Conservation (phyloP, 1,140 invertebrate genomes). For the Thaumetopoea pityocampa region DNA sequence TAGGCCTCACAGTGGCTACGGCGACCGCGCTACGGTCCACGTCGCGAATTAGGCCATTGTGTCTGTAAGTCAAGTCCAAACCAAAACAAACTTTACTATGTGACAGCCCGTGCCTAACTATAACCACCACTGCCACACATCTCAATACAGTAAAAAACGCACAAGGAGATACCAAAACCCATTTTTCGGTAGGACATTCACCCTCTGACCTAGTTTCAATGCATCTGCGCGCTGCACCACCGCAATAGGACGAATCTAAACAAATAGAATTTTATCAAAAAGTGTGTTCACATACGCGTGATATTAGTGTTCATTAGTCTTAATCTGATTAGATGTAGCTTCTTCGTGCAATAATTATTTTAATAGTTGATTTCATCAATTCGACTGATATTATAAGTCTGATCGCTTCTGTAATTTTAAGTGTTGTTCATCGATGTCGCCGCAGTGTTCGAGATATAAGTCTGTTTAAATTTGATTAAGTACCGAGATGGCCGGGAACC, state of each 20-base stretch:
- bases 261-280: conserved; percentile 20
- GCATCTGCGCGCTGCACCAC: conserved; percentile 56
- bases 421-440: conserved; percentile 39
- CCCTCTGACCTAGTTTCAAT: conserved; percentile 59
- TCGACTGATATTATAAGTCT: conserved; percentile 61
- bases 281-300: conserved; percentile 46
- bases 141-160: conserved; percentile 31
- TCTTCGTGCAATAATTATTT: conserved; percentile 48
- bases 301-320: conserved; percentile 68
- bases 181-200: conserved; percentile 47
- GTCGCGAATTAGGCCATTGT: conserved; percentile 53
- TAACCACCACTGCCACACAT: conserved; percentile 51
- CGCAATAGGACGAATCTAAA: conserved; percentile 31
- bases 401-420: conserved; percentile 26
- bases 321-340: conserved; percentile 35
- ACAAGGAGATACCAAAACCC: conserved; percentile 42
- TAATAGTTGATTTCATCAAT: conserved; percentile 12
- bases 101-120: conserved; percentile 31
- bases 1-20: conserved; percentile 62
- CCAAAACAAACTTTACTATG: conserved; percentile 27
- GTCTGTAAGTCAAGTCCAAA: conserved; percentile 37
- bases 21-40: conserved; percentile 41
- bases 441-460: conserved; percentile 16
- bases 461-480: conserved; percentile 18
- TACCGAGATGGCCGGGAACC: conserved; percentile 52